Base-by-base conservation (phyloP, 2,888 invertebrate genomes). In the Branchipolynoe longqiensis region DNA sequence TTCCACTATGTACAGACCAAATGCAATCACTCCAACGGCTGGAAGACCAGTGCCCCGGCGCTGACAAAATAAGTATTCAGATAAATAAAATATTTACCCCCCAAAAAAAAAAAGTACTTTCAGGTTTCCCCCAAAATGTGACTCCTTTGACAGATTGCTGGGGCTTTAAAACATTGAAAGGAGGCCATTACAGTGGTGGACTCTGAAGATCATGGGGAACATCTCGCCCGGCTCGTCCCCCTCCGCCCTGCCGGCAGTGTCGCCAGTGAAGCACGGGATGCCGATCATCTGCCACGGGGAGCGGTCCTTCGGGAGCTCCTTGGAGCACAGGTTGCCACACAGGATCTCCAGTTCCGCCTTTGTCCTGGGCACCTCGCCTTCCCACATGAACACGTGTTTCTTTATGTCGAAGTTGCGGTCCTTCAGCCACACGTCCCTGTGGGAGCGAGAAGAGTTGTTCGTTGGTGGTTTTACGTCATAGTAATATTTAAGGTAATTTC, bases 361-460 rank as follows among this genome's bases (percentile, higher is more conserved):
- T 31, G 38, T 64, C 31, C 64, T 48, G 14, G 86, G 83, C 38
- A 62, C 40, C 1, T 54, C 40, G 8, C 31, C 62, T 1, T 85
- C 83, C 69, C 78, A 83, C 12, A 85, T 41, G 40, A 33, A 85
- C 8, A 89, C 86, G 62, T 88, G 88, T 6, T 87, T 48, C 2
- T 41, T 38, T 12, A 88, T 87, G 82, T 87, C 85, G 64, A 86
- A 88, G 14, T 78, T 33, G 8, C 48, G n/a, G 12, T 89, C 88
- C 62, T 85, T 69, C 69, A 85, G 25, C 89, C 89, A 88, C 38
- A 89, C 86, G 74, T 87, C 86, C 22, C 88, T 59, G 78, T n/a
- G n/a, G n/a, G n/a, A n/a, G n/a, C n/a, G n/a, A n/a, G n/a, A n/a
- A n/a, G n/a, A n/a, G n/a, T n/a, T n/a, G n/a, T n/a, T n/a, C n/a